Percentiles rank a stretch among this genome's conserved stretches.
Evolutionary conservation across 2,797 vertebrate species (phyloP).

Genomic region (Gadopsis bispinosus): DNA sequence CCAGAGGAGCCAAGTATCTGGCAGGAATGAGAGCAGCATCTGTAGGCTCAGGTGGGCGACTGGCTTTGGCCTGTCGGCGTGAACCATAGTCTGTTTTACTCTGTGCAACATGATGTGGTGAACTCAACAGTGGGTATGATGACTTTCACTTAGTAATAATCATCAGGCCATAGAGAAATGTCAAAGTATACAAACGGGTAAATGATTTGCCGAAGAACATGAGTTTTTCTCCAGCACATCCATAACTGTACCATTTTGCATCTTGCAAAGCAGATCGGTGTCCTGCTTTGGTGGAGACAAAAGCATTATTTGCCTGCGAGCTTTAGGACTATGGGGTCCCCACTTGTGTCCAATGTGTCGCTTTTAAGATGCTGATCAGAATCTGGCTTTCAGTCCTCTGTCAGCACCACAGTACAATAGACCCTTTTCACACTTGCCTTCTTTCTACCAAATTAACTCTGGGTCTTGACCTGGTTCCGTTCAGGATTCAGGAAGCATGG

Average conservation of each 20-base stretch:
- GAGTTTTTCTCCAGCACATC: background rate
- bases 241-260: background rate
- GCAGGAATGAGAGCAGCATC: background rate
- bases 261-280: background rate
- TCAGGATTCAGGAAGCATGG: too few species aligned
- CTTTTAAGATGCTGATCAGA: too few species aligned
- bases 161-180: too few species aligned
- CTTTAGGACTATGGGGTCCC: background rate
- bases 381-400: too few species aligned
- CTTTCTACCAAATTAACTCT: too few species aligned
- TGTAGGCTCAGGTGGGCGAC: background rate
- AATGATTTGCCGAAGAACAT: too few species aligned
- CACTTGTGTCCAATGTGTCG: background rate
- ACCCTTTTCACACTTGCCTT: background rate
- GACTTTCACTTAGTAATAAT: background rate
- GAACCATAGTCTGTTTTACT: background rate
- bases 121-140: background rate
- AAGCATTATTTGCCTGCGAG: background rate
- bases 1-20: background rate
- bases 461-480: too few species aligned
- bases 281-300: background rate
- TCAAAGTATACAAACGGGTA: background rate
- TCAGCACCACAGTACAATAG: background rate
- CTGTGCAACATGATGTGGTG: background rate
- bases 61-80: background rate